Percentiles rank a stretch among this genome's conserved stretches.
phyloP scores from a whole-genome alignment of 2,888 invertebrate genomes.

The Ophion costatus region DNA sequence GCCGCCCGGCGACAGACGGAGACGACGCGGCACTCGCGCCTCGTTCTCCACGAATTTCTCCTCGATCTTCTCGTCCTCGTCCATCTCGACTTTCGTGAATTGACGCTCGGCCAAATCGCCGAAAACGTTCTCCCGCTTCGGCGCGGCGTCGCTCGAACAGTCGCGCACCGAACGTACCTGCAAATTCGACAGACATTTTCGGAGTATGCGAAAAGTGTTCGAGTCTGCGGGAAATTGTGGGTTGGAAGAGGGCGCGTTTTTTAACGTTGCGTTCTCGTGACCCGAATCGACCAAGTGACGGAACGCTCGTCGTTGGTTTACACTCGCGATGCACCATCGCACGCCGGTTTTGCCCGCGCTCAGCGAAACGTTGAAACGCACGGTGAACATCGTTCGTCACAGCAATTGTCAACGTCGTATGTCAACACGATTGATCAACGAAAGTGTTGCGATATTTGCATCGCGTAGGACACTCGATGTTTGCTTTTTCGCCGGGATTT shows the following conservation, averaged over 20 bases:
- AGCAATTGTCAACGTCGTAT: background rate
- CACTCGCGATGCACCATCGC: slow-evolving; percentile 15
- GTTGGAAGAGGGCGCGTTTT: background rate
- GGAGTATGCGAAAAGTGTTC: background rate
- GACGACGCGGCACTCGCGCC: slow-evolving; percentile 64
- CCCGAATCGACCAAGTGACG: background rate
- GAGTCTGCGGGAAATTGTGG: background rate
- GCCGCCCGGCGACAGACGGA: slow-evolving; percentile 86
- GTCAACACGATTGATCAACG: background rate
- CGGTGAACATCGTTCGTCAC: background rate
- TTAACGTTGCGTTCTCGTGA: background rate
- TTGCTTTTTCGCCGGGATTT: background rate
- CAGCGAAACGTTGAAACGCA: slow-evolving; percentile 28
- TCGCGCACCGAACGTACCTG: slow-evolving; percentile 13
- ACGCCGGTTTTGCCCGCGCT: slow-evolving; percentile 27
- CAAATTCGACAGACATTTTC: background rate
- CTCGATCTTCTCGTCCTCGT: slow-evolving; percentile 74
- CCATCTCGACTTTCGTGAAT: slow-evolving; percentile 73
- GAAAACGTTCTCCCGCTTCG: slow-evolving; percentile 72
- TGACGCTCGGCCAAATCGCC: slow-evolving; percentile 72
- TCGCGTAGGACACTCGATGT: background rate
- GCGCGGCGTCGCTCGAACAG: slow-evolving; percentile 36
- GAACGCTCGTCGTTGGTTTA: slow-evolving; percentile 30
- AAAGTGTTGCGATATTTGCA: background rate
- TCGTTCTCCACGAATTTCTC: slow-evolving; percentile 74